A percentile compares a stretch with the other conserved stretches of the same genome.
phyloP scores from a whole-genome alignment of 2,888 invertebrate species.

The Coleophora deauratella region DNA sequence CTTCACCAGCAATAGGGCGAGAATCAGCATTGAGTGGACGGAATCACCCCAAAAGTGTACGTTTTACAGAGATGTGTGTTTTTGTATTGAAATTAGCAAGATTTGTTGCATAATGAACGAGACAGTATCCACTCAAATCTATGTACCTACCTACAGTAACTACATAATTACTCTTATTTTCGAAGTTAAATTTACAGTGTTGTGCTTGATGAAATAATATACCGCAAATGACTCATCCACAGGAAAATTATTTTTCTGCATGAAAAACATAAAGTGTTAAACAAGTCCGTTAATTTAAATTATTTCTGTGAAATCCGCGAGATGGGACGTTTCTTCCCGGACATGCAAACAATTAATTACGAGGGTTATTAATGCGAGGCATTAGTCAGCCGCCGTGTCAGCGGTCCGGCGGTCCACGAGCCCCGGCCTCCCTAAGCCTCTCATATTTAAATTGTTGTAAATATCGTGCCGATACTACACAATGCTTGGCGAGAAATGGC shows the following conservation, averaged over 20 bases:
- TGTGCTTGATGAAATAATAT: not conserved
- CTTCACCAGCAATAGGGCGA: slow-evolving; percentile 42
- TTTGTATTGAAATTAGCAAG: slow-evolving; percentile 6
- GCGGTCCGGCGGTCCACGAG: slow-evolving; percentile 36
- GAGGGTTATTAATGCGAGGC: slow-evolving; percentile 66
- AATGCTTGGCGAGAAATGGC: not conserved
- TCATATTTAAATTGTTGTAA: slow-evolving; percentile 14
- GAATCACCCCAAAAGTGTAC: slow-evolving; percentile 52
- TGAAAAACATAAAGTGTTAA: slow-evolving; percentile 7
- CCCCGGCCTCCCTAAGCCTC: not conserved
- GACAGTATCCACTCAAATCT: too few relatives aligned
- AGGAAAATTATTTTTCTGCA: slow-evolving; percentile 13
- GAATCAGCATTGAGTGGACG: slow-evolving; percentile 57
- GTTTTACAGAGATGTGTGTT: slow-evolving; percentile 38
- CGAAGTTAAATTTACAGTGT: too few relatives aligned
- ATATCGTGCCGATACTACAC: slow-evolving; percentile 5
- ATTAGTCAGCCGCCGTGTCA: slow-evolving; percentile 67
- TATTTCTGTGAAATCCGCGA: slow-evolving; percentile 47
- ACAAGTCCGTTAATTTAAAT: slow-evolving; percentile 48
- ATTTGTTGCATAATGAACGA: too few relatives aligned
- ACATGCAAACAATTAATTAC: slow-evolving; percentile 74
- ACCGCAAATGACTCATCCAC: slow-evolving; percentile 3
- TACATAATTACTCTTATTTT: too few relatives aligned
- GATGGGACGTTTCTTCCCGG: slow-evolving; percentile 60
- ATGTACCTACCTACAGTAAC: too few relatives aligned